Evolutionary conservation across 2,888 invertebrate species (phyloP).

Genomic region (Aplocera efformata): DNA sequence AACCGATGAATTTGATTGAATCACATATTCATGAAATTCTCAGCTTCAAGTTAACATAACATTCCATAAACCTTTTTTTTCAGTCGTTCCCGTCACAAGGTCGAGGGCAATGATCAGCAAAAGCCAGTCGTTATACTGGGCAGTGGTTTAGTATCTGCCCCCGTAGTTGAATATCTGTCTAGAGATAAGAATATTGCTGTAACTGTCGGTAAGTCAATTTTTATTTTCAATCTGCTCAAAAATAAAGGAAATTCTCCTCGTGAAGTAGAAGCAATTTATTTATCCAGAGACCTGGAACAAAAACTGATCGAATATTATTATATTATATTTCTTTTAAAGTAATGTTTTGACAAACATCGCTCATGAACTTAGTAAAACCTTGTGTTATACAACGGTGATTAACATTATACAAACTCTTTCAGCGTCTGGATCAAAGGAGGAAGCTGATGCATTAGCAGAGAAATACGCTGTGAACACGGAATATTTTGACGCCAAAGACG

Average conservation of each 20-base stretch:
- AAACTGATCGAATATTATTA: too few species aligned
- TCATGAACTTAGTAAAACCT: too few species aligned
- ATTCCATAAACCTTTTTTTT: conserved; percentile 24
- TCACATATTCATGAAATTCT: too few species aligned
- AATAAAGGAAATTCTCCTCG: too few species aligned
- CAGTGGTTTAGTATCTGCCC: conserved; percentile 96
- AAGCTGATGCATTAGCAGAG: conserved; percentile 90
- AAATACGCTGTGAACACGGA: conserved; percentile 89
- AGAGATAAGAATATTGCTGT: conserved; percentile 90
- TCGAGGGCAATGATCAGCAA: conserved; percentile 82
- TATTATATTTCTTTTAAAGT: too few species aligned
- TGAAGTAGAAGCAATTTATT: too few species aligned
- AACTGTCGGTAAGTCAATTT: conserved; percentile 83
- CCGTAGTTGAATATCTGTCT: conserved; percentile 95
- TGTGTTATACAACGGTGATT: too few species aligned
- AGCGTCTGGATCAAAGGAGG: conserved; percentile 92
- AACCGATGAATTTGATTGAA: too few species aligned
- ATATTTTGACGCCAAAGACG: conserved; percentile 90
- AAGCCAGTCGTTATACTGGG: conserved; percentile 94
- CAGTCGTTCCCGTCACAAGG: conserved; percentile 86
- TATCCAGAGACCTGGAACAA: too few species aligned
- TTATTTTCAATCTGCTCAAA: too few species aligned
- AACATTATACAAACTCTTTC: conserved; percentile 16
- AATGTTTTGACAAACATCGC: too few species aligned
- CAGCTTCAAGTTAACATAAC: too few species aligned